These are phyloP conservation scores for Mormyrops attenuatus DNA, from an alignment of 2,797 vertebrate species.

Conservation along the genomic window DNA sequence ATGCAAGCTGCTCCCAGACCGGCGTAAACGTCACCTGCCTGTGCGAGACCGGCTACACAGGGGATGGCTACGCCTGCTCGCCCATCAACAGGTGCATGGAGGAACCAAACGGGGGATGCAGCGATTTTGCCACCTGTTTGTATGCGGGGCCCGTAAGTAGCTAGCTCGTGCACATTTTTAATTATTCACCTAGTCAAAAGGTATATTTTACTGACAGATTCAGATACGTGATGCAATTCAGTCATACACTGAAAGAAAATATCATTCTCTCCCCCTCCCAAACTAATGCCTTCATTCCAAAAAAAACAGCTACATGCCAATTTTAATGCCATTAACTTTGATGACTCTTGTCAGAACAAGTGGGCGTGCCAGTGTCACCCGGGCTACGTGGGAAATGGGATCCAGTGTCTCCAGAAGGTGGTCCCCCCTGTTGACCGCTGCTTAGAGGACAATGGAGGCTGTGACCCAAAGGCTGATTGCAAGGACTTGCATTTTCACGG, in stretches of 20 bases:
- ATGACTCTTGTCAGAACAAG: slow-evolving; percentile 63
- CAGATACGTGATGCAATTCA: neutral
- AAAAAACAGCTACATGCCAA: neutral
- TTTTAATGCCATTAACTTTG: neutral
- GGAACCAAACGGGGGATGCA: slow-evolving; percentile 81
- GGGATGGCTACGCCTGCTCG: slow-evolving; percentile 75
- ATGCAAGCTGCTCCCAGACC: slow-evolving; percentile 73
- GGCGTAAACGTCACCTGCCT: slow-evolving; percentile 68
- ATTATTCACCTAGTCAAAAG: neutral
- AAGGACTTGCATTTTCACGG: slow-evolving; percentile 83
- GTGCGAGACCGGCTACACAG: slow-evolving; percentile 67
- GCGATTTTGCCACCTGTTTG: slow-evolving; percentile 80
- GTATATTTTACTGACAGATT: neutral
- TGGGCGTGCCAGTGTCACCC: slow-evolving; percentile 72
- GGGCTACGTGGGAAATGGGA: slow-evolving; percentile 79
- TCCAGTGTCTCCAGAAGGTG: slow-evolving; percentile 76
- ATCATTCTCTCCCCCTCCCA: neutral
- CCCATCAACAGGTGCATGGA: slow-evolving; percentile 76
- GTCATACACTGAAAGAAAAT: neutral
- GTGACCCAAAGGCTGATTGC: slow-evolving; percentile 73
- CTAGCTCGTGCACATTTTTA: neutral
- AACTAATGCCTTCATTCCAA: neutral
- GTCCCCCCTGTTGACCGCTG: slow-evolving; percentile 78
- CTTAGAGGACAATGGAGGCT: slow-evolving; percentile 71
- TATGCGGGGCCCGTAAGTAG: slow-evolving; percentile 80